Evolutionary conservation across 2,888 invertebrate genomes (phyloP).

Genomic region (Acleris sparsana): DNA sequence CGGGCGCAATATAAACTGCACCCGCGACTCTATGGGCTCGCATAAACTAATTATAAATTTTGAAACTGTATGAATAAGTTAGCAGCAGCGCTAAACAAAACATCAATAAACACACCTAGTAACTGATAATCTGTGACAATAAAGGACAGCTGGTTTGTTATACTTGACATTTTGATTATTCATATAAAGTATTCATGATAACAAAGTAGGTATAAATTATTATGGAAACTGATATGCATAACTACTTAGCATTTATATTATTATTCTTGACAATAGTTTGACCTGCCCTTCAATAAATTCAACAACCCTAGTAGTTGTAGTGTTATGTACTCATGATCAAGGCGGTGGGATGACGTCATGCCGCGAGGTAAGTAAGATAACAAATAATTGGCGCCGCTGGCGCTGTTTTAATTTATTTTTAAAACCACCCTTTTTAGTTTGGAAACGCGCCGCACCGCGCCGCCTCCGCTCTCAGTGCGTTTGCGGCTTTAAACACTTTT

Average conservation of each 20-base stretch:
- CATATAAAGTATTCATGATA: too few species aligned
- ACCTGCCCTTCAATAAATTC: conserved; percentile 14
- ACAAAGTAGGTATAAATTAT: too few species aligned
- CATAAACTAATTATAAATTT: conserved; percentile 25
- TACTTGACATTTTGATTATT: too few species aligned
- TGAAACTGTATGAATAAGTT: not conserved
- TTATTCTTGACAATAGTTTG: not conserved
- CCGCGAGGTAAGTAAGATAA: not conserved
- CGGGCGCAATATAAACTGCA: conserved; percentile 64
- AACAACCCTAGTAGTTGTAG: conserved; percentile 12
- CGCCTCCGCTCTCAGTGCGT: too few species aligned
- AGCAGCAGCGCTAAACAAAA: not conserved
- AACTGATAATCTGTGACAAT: too few species aligned
- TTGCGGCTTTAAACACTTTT: too few species aligned
- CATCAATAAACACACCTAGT: too few species aligned
- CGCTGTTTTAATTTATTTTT: too few species aligned
- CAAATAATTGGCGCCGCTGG: too few species aligned
- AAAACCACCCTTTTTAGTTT: too few species aligned
- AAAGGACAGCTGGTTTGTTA: too few species aligned
- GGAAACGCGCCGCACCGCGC: too few species aligned
- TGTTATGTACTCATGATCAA: conserved; percentile 23
- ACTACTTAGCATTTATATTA: not conserved
- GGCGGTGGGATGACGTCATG: conserved; percentile 18
- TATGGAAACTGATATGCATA: not conserved
- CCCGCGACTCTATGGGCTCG: conserved; percentile 83